These are phyloP conservation scores for Koerneria pararmatus DNA, from an alignment of 2,888 invertebrate species.

Conservation along the genomic window DNA sequence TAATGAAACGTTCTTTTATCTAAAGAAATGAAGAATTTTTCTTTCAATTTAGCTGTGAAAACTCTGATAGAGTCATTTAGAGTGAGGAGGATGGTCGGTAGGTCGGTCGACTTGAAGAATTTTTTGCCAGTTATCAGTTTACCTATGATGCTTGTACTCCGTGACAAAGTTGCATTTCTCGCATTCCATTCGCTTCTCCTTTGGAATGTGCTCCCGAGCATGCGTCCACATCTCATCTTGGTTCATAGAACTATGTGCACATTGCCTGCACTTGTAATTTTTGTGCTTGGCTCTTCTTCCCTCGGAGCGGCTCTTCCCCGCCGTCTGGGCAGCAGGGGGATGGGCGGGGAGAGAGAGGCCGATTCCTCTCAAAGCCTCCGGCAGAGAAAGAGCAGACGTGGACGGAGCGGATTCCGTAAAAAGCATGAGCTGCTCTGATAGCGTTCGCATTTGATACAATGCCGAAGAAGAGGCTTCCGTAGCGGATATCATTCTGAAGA, in stretches of 20 bases:
- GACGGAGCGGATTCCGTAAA: too few relatives aligned
- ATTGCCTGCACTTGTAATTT: constrained; percentile 86
- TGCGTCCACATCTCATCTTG: constrained; percentile 85
- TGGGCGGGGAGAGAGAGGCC: too few relatives aligned
- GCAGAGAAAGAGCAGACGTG: too few relatives aligned
- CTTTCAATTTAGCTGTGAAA: too few relatives aligned
- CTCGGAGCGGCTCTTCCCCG: background rate
- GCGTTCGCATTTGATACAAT: constrained; percentile 59
- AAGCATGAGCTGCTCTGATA: constrained; percentile 68
- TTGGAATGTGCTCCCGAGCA: constrained; percentile 80
- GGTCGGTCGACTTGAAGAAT: too few relatives aligned
- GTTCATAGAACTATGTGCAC: constrained; percentile 73
- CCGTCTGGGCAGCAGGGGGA: too few relatives aligned
- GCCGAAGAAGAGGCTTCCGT: constrained; percentile 26
- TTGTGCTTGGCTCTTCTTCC: constrained; percentile 65
- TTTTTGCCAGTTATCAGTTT: too few relatives aligned
- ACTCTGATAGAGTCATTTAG: too few relatives aligned
- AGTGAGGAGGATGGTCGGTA: too few relatives aligned
- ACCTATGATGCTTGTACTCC: constrained; percentile 96
- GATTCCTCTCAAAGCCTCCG: too few relatives aligned
- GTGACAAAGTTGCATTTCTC: constrained; percentile 93
- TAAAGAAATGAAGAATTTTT: too few relatives aligned
- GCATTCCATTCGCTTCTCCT: constrained; percentile 84
- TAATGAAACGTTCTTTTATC: too few relatives aligned
- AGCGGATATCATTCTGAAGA: background rate